Evolutionary conservation across 2,113 vertebrate species (phyloP).

Genomic region (Spermophilus dauricus): DNA sequence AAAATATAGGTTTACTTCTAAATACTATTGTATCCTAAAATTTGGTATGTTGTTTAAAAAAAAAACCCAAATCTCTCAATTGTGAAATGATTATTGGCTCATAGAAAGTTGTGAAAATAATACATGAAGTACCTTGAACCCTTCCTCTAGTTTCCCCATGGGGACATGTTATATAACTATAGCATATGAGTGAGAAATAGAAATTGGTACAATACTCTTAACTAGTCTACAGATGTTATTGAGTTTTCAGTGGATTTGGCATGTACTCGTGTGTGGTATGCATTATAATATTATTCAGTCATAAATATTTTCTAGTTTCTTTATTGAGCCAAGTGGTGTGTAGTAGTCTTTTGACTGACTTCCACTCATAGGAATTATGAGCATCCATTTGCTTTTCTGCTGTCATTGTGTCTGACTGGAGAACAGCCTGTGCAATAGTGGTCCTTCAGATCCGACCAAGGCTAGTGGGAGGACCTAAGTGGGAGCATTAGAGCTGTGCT

Average conservation of each 20-base stretch:
- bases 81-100: conserved; percentile 33
- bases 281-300: neutral
- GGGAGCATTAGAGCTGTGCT: neutral
- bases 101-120: conserved; percentile 39
- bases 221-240: neutral
- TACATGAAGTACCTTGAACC: neutral
- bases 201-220: neutral
- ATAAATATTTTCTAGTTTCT: conserved; percentile 29
- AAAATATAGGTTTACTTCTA: conserved; percentile 51
- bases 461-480: neutral
- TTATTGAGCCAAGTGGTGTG: neutral
- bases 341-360: neutral
- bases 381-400: neutral
- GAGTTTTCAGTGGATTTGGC: conserved; percentile 40
- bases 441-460: neutral
- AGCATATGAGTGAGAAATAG: neutral
- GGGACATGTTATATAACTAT: neutral
- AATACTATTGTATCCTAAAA: neutral
- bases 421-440: neutral
- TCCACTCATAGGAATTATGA: neutral
- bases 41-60: neutral
- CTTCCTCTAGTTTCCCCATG: neutral
- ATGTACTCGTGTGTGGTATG: neutral
- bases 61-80: neutral
- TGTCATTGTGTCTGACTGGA: conserved; percentile 13